A percentile compares a stretch with the other conserved stretches of the same genome.
phyloP scores from a whole-genome alignment of 2,113 vertebrate species.

The Brevimyrus niger region DNA sequence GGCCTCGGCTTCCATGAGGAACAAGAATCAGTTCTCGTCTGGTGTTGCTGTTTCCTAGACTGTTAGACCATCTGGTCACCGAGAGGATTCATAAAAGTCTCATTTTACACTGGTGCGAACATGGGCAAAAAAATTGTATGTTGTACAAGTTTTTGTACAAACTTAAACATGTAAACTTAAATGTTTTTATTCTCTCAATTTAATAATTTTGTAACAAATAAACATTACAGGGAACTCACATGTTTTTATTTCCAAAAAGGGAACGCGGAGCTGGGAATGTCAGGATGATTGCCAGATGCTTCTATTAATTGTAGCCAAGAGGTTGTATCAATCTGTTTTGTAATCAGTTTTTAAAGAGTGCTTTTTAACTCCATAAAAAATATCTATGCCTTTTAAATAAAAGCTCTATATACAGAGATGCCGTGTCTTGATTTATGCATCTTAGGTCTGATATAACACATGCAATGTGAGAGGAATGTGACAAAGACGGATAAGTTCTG shows the following conservation, averaged over 20 bases:
- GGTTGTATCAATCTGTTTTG: neutral
- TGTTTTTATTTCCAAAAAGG: neutral
- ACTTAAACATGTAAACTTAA: neutral
- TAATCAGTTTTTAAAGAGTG: slow-evolving; percentile 8
- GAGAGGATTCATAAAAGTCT: neutral
- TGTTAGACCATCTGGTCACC: neutral
- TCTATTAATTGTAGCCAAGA: neutral
- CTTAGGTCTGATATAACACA: neutral
- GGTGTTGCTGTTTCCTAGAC: neutral
- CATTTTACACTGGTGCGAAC: neutral
- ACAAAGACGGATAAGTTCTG: neutral
- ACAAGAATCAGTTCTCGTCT: neutral
- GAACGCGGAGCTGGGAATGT: neutral
- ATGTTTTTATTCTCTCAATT: neutral
- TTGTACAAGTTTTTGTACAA: neutral
- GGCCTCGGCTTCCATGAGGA: neutral
- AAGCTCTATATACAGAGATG: neutral
- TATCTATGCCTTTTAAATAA: neutral
- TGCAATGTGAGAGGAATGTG: neutral
- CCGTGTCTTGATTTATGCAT: neutral
- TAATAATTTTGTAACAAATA: neutral
- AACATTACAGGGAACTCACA: neutral
- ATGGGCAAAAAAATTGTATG: neutral
- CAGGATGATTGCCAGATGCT: neutral
- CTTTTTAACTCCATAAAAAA: neutral